A percentile compares a stretch with the other conserved stretches of the same genome.
Evolutionary conservation across 2,113 vertebrate species (phyloP).

Genomic region (Neoarius graeffei): DNA sequence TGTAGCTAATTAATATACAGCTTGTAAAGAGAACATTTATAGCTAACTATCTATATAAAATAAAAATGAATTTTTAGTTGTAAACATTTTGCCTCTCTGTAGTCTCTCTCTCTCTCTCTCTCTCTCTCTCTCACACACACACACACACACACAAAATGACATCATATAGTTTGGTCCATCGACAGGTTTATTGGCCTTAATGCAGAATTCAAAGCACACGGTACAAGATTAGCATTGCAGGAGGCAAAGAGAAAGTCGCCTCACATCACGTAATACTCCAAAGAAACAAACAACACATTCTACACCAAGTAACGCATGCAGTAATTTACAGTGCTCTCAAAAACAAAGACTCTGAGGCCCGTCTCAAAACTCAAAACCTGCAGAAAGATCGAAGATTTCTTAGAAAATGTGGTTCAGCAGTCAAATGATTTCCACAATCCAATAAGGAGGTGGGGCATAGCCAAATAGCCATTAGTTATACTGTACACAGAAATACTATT

Average conservation of each 20-base stretch:
- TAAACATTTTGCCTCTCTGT: not conserved
- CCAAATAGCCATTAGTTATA: not conserved
- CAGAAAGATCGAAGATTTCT: not conserved
- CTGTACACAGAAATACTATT: not conserved
- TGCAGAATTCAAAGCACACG: conserved; percentile 64
- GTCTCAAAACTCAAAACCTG: not conserved
- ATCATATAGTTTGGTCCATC: conserved; percentile 53
- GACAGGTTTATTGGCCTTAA: conserved; percentile 69
- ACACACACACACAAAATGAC: conserved; percentile 20
- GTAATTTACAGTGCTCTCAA: conserved; percentile 58
- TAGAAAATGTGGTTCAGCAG: conserved; percentile 13
- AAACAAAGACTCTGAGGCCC: not conserved
- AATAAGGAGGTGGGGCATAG: not conserved
- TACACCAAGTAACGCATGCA: conserved; percentile 72
- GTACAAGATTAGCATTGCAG: conserved; percentile 64
- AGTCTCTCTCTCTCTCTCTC: not conserved
- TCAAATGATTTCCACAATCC: conserved; percentile 24
- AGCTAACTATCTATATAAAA: not conserved
- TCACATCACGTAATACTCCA: conserved; percentile 66
- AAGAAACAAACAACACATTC: conserved; percentile 66
- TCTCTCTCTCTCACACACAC: too few relatives aligned
- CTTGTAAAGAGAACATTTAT: not conserved
- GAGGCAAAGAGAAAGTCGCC: conserved; percentile 66
- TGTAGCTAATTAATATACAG: not conserved
- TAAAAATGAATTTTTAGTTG: too few relatives aligned